phyloP scores from a whole-genome alignment of 2,113 vertebrate genomes.

The Catagonus wagneri region DNA sequence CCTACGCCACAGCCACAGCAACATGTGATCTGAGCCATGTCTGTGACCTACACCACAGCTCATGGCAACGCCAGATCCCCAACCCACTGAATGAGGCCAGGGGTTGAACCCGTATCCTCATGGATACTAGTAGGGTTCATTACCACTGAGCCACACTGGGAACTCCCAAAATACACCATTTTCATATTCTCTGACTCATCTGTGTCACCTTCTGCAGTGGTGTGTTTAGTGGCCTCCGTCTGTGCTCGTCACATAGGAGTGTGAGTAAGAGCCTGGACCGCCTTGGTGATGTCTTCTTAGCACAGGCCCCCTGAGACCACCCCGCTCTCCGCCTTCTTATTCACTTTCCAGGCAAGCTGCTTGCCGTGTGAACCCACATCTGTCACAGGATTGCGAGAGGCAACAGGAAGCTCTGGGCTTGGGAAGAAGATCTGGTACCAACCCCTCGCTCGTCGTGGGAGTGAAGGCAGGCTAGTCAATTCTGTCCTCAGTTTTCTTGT shows the following conservation, averaged over 20 bases:
- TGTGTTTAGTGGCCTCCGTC: background rate
- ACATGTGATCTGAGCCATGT: too few species aligned
- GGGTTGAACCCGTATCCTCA: too few species aligned
- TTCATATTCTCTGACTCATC: background rate
- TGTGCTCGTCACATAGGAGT: too few species aligned
- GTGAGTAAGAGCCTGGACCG: background rate
- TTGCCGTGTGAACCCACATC: slow-evolving; percentile 16
- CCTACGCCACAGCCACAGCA: too few species aligned
- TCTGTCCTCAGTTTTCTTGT: background rate
- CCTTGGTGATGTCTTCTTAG: background rate
- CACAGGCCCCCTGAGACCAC: background rate
- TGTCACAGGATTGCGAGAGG: background rate
- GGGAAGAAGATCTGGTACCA: background rate
- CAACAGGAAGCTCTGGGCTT: background rate
- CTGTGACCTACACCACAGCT: too few species aligned
- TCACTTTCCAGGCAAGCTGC: background rate
- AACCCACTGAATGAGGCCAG: too few species aligned
- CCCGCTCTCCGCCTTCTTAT: background rate
- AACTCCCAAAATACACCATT: background rate
- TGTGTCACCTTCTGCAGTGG: accelerated
- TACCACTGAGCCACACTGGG: too few species aligned
- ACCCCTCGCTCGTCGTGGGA: slow-evolving; percentile 54
- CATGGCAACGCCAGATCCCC: too few species aligned
- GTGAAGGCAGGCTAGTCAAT: slow-evolving; percentile 4
- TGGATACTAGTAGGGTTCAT: too few species aligned